Evolutionary conservation across 2,113 vertebrate species (phyloP).

Genomic region (Brachypodius melanocephalos): DNA sequence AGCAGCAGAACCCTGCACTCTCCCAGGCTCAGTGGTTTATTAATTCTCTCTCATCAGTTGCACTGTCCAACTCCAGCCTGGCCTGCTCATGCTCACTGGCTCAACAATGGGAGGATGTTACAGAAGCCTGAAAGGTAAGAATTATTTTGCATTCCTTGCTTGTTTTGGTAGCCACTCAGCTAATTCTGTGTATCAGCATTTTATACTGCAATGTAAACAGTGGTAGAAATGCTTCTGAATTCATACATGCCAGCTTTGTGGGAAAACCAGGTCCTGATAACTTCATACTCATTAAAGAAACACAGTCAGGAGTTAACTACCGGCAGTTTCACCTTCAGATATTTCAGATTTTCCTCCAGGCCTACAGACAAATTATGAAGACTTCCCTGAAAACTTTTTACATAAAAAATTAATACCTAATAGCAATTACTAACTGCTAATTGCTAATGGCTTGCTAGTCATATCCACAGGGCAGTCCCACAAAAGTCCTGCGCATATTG

Average conservation of each 20-base stretch:
- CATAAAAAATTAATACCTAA: neutral
- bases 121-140: neutral
- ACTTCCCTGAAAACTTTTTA: neutral
- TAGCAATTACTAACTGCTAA: neutral
- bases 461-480: neutral
- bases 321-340: accelerated
- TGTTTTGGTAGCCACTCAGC: neutral
- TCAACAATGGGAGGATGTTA: neutral
- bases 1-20: neutral
- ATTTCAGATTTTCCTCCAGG: neutral
- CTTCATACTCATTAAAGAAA: neutral
- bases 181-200: neutral
- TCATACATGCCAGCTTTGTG: neutral
- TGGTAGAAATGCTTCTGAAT: neutral
- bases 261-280: neutral
- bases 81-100: neutral
- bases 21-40: neutral
- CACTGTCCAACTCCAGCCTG: neutral
- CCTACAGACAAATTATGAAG: neutral
- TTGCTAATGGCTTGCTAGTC: neutral
- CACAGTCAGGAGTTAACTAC: neutral
- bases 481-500: accelerated
- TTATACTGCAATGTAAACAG: neutral
- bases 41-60: neutral
- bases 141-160: neutral